Conservation (phyloP, 2,113 vertebrate species). For the Gymnogyps californianus region DNA sequence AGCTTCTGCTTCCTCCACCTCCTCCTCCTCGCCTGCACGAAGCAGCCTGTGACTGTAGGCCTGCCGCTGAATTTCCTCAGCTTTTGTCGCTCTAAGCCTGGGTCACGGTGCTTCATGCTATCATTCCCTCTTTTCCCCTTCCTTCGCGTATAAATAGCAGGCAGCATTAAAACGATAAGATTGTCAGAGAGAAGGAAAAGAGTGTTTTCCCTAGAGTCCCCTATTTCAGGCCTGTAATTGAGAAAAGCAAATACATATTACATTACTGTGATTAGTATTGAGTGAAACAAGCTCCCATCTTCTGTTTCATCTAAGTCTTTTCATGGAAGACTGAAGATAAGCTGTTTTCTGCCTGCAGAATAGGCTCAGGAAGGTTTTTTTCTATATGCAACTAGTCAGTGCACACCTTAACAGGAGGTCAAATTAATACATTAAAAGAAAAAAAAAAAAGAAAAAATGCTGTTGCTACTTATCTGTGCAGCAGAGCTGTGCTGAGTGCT, state of each 20-base stretch:
- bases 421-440: neutral
- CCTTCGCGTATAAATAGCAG: neutral
- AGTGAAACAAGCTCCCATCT: constrained; percentile 34
- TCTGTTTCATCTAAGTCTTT: constrained; percentile 29
- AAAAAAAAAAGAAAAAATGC: neutral
- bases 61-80: neutral
- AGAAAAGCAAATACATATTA: constrained; percentile 51
- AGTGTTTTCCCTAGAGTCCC: neutral
- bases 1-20: neutral
- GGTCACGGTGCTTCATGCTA: neutral
- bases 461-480: neutral
- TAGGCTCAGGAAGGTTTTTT: neutral
- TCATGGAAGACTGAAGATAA: constrained; percentile 23
- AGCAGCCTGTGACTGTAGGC: neutral
- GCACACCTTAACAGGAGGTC: neutral
- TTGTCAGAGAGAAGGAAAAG: neutral
- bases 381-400: neutral
- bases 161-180: constrained; percentile 29
- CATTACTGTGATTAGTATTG: constrained; percentile 26
- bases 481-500: neutral
- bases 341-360: constrained; percentile 6
- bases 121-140: neutral
- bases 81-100: neutral
- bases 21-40: neutral
- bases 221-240: constrained; percentile 11